A percentile compares a stretch with the other conserved stretches of the same genome.
Conservation (phyloP, 2,797 vertebrate species). For the Enteromius fasciolatus region DNA sequence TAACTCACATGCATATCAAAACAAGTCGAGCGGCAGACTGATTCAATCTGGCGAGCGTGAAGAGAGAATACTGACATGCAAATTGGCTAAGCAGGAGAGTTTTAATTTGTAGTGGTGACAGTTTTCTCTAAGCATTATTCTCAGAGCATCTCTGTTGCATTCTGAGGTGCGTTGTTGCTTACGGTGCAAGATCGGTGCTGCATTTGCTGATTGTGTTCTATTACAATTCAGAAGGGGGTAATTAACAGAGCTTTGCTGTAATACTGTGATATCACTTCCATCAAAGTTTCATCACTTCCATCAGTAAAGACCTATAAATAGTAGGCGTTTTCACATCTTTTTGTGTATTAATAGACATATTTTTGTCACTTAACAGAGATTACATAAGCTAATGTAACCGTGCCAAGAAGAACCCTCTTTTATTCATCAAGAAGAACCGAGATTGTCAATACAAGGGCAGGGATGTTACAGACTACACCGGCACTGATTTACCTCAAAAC, state of each 20-base stretch:
- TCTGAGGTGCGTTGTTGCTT: not conserved
- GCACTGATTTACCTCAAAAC: not conserved
- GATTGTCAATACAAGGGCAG: constrained; percentile 13
- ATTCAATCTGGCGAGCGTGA: constrained; percentile 40
- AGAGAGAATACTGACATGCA: constrained; percentile 48
- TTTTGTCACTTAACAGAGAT: not conserved
- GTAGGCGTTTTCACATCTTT: not conserved
- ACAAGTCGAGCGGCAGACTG: constrained; percentile 28
- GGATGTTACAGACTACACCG: not conserved
- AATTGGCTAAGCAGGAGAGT: constrained; percentile 43
- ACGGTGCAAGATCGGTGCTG: constrained; percentile 14
- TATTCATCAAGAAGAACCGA: not conserved
- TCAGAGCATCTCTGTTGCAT: constrained; percentile 19
- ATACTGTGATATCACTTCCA: constrained; percentile 22
- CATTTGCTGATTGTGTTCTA: constrained; percentile 16
- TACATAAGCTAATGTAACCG: not conserved
- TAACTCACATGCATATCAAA: constrained; percentile 41
- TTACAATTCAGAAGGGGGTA: constrained; percentile 21
- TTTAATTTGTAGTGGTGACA: constrained; percentile 48
- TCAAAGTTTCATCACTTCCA: constrained; percentile 6
- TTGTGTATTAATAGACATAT: constrained; percentile 15
- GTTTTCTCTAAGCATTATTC: constrained; percentile 26
- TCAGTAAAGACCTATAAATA: constrained; percentile 22
- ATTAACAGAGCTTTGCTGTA: constrained; percentile 25
- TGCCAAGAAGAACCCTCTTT: not conserved